phyloP scores from a whole-genome alignment of 2,113 vertebrate species.

The Nothobranchius kuhntae region DNA sequence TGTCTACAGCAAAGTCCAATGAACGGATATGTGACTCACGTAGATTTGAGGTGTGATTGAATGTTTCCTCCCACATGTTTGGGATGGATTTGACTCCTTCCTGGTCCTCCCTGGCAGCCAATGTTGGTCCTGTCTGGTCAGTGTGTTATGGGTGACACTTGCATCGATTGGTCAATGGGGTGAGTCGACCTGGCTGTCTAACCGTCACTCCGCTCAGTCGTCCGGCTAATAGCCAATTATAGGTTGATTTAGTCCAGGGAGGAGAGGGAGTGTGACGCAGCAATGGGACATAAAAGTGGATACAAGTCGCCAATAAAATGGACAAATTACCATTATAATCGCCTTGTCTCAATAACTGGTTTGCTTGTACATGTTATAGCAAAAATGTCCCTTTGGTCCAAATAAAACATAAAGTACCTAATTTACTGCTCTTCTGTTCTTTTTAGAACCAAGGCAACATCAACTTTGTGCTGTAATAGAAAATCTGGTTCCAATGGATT shows the following conservation, averaged over 20 bases:
- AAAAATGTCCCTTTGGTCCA: background rate
- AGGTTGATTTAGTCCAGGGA: slow-evolving; percentile 11
- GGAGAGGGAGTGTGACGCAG: background rate
- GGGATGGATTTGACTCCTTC: slow-evolving; percentile 29
- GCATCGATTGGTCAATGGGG: slow-evolving; percentile 32
- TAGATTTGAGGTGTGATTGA: background rate
- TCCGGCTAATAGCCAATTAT: slow-evolving; percentile 20
- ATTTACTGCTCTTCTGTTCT: background rate
- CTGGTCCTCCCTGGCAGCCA: slow-evolving; percentile 12
- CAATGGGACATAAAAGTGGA: slow-evolving; percentile 1
- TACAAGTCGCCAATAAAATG: background rate
- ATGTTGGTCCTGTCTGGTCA: slow-evolving; percentile 19
- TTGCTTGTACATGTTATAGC: background rate
- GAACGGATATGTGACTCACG: background rate
- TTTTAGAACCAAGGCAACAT: background rate
- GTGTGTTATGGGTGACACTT: slow-evolving; percentile 29
- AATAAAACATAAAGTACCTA: background rate
- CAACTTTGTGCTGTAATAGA: background rate
- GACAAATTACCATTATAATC: background rate
- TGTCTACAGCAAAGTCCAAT: slow-evolving; percentile 8
- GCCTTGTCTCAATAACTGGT: background rate
- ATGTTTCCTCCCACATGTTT: slow-evolving; percentile 8
- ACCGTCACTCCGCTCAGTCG: slow-evolving; percentile 4
- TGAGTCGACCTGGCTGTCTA: background rate
- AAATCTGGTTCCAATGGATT: slow-evolving; percentile 5